phyloP scores from a whole-genome alignment of 2,888 invertebrate species.

The Agrochola lota region DNA sequence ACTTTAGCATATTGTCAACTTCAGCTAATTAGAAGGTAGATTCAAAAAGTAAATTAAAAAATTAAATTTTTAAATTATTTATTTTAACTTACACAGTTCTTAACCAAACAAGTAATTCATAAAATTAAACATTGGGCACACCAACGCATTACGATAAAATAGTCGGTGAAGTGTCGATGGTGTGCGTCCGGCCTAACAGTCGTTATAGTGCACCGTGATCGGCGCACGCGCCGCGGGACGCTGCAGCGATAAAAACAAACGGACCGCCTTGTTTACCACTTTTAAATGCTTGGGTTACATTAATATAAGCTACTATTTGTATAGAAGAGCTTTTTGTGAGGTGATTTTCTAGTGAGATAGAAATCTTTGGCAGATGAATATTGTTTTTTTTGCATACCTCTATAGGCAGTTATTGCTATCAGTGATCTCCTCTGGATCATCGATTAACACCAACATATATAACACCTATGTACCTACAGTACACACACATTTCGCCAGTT shows the following conservation, averaged over 20 bases:
- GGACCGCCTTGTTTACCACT: conserved; percentile 65
- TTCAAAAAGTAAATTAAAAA: neutral
- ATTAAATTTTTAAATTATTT: too few species aligned
- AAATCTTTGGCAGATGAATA: neutral
- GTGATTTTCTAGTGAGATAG: conserved; percentile 42
- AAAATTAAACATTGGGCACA: conserved; percentile 11
- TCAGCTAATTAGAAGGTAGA: neutral
- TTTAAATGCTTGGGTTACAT: conserved; percentile 66
- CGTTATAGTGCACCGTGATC: conserved; percentile 49
- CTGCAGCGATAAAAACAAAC: conserved; percentile 67
- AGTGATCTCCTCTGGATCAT: too few species aligned
- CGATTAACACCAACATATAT: too few species aligned
- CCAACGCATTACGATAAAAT: conserved; percentile 5
- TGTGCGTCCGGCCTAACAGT: conserved; percentile 42
- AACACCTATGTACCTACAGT: too few species aligned
- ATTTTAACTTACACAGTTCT: too few species aligned
- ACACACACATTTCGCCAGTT: too few species aligned
- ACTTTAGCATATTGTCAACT: neutral
- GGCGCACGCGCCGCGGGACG: conserved; percentile 64
- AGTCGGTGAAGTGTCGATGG: conserved; percentile 48
- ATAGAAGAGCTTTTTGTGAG: neutral
- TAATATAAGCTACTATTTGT: conserved; percentile 57
- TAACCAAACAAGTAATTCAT: neutral
- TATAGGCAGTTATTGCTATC: neutral
- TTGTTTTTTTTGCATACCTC: neutral